phyloP scores from a whole-genome alignment of 1,140 invertebrate species.

The Sitophilus oryzae region DNA sequence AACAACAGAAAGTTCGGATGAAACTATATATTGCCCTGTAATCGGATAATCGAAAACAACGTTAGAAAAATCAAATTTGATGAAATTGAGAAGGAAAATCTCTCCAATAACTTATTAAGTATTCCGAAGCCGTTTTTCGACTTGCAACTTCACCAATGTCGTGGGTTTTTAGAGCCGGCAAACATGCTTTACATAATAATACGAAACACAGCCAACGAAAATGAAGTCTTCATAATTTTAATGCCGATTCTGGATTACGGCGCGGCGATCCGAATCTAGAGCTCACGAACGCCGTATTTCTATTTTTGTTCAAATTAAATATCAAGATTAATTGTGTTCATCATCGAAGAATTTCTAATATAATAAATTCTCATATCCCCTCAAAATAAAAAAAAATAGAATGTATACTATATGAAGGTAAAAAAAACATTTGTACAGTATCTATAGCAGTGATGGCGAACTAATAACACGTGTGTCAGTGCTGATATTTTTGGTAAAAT shows the following conservation, averaged over 20 bases:
- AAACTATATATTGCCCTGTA: not conserved
- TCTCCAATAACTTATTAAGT: slow-evolving; percentile 17
- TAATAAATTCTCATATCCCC: no score
- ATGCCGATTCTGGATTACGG: slow-evolving; percentile 14
- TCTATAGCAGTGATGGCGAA: not conserved
- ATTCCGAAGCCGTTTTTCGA: slow-evolving; percentile 10
- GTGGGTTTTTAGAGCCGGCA: slow-evolving; percentile 17
- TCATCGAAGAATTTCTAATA: no score
- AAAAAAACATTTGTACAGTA: not conserved
- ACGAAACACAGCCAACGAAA: slow-evolving; percentile 14
- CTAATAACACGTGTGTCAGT: no score
- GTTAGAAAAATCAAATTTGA: not conserved
- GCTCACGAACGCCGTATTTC: no score
- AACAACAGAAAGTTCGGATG: no score
- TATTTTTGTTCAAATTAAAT: no score
- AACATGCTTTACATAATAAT: slow-evolving; percentile 22
- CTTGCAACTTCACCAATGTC: slow-evolving; percentile 17
- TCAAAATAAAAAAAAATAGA: not conserved
- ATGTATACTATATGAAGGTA: not conserved
- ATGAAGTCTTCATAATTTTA: slow-evolving; percentile 18
- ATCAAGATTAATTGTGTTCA: no score
- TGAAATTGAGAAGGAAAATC: not conserved
- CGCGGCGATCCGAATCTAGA: no score
- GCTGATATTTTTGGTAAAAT: no score
- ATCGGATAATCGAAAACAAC: not conserved